Base-by-base conservation (phyloP, 2,113 vertebrate species). In the Butorides virescens region DNA sequence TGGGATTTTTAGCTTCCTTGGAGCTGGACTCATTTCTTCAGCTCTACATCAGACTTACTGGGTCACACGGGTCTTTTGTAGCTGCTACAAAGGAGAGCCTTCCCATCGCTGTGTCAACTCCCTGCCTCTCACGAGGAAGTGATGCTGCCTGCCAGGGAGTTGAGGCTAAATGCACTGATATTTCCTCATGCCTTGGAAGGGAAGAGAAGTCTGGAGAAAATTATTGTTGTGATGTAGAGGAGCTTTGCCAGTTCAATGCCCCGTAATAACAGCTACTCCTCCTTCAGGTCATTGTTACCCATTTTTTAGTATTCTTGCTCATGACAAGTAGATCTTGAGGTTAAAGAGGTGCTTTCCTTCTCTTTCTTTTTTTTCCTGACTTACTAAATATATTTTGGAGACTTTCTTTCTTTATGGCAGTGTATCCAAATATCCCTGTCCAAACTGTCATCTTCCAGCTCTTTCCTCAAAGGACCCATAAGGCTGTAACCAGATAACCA, bases 141-240 rank as follows among this genome's bases (percentile, higher is more conserved):
- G 91, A 75, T 89, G 89, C 73, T 3, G 52, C 77, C 56, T 97
- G 93, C 90, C 92, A 93, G 74, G 77, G 80, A 32, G 58, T 26
- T 87, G 76, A 68, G 80, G 76, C 83, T 79, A 79, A 95, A 79
- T 55, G 65, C 58, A 21, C 53, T 79, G 46, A 10, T 73, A 91
- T 93, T 95, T 96, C 89, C 81, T 96, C 74, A 87, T 94, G 84
- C 77, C 55, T 92, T 80, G 87, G 84, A 93, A 95, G 44, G 79
- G 34, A 93, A 93, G 32, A 90, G 46, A 94, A 92, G 58, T 88
- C 87, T 93, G 84, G 55, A 92, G 58, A 79, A 78, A 76, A 67
- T 90, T 91, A 55, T 32, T 92, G 56, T 83, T 90, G 84, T 79
- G 81, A 55, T 50, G 42, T 66, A 61, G 29, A 84, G 84, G 84